Evolutionary conservation across 2,888 invertebrate species (phyloP), one percentile per base, ranked within the genome.

Genomic region (Melanophora roralis): DNA sequence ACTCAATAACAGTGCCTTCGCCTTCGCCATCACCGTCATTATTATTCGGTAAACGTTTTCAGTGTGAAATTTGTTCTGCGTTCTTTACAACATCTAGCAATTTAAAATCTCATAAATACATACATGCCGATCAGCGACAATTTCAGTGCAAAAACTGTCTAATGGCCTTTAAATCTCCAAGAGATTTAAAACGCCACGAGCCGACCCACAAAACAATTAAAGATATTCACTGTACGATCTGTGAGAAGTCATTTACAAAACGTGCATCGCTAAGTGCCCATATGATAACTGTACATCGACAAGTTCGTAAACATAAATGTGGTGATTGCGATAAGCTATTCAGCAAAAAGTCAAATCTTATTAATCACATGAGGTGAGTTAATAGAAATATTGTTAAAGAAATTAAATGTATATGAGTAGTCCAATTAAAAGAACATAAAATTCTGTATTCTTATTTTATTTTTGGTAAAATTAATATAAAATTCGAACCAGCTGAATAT

Each of bases 1-100:
- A 49, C n/a, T 8, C 38, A 21, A 21, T 38, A 14, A 23, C 38
- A 57, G n/a, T 57, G 38, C 8, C 57, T 21, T 19, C 19, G 19
- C 11, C 55, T 34, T 36, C 57, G 36, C 11, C 11, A 45, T 53
- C 32, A 16, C 36, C 36, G 19, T 14, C 55, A 34, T 19, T n/a
- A 55, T 64, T 64, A 16, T 11, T 32, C n/a, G 19, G 32, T 19
- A 80, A 84, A 57, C 85, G 85, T 36, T 86, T 84, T 82, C 85
- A 85, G 55, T 86, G 86, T 57, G 86, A 86, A 74, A 83, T 85
- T 34, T 86, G 86, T 75, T 81, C 85, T 4, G 82, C 82, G 34
- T 85, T 86, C 69, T 85, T 85, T 55, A 84, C 84, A 40, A 86
- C 85, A 8, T 85, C 85, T 9, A 85, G 85, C 49, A 86, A 86